A percentile compares a stretch with the other conserved stretches of the same genome.
Evolutionary conservation across 2,113 vertebrate species (phyloP).

Genomic region (Parotia lawesii): DNA sequence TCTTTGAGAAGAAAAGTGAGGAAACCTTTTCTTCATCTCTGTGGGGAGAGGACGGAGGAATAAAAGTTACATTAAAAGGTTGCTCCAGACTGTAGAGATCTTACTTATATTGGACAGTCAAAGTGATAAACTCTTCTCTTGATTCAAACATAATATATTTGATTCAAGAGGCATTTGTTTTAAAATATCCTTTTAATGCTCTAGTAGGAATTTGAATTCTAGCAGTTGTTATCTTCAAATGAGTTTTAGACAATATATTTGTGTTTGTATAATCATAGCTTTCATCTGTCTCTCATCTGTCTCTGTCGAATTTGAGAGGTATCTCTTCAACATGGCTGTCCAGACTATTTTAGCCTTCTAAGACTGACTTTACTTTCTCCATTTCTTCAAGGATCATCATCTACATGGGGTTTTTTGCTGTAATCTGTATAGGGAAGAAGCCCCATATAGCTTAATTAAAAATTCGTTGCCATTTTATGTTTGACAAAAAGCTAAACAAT

Average conservation of each 20-base stretch:
- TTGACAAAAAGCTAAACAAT: conserved; percentile 36
- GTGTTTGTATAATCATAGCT: background rate
- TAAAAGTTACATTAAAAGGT: background rate
- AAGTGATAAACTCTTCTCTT: background rate
- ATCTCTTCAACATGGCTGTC: background rate
- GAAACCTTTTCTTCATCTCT: background rate
- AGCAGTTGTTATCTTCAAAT: background rate
- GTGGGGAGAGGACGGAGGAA: accelerated
- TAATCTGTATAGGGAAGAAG: background rate
- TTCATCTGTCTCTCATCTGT: background rate
- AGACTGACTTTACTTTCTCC: background rate
- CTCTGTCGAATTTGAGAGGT: background rate
- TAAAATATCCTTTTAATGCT: background rate
- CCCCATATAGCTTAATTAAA: conserved; percentile 2
- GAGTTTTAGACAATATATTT: background rate
- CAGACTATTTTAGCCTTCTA: background rate
- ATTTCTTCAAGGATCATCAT: background rate
- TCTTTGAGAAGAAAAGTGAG: background rate
- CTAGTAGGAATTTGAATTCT: background rate
- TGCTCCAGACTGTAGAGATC: background rate
- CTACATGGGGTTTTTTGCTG: accelerated
- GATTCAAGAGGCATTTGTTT: background rate
- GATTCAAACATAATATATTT: background rate
- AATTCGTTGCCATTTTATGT: conserved; percentile 30
- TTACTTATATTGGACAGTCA: background rate